These are phyloP conservation scores for Pectinophora gossypiella DNA, from an alignment of 1,140 invertebrate species.

Conservation along the genomic window DNA sequence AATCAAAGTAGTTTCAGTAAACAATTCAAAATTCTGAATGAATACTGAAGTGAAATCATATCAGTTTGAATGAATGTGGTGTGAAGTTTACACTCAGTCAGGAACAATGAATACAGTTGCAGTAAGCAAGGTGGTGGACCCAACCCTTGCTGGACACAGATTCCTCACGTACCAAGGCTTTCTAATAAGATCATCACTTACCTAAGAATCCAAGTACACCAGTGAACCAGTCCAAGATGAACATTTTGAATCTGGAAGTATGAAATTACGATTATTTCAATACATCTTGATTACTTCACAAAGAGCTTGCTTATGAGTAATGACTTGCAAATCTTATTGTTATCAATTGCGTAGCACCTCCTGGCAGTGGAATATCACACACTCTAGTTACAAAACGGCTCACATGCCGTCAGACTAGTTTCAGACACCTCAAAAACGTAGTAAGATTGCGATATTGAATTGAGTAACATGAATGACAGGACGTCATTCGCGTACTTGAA, in stretches of 20 bases:
- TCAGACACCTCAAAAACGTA: constrained; percentile 32
- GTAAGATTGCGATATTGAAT: constrained; percentile 49
- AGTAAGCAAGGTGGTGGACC: too few species aligned
- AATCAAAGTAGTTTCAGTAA: too few species aligned
- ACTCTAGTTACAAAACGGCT: constrained; percentile 13
- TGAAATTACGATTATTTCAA: constrained; percentile 34
- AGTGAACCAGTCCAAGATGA: constrained; percentile 98
- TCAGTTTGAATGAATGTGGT: too few species aligned
- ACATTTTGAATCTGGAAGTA: constrained; percentile 84
- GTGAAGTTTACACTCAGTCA: too few species aligned
- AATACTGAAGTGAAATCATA: too few species aligned
- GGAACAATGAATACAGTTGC: too few species aligned
- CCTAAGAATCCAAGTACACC: constrained; percentile 96
- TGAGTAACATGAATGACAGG: constrained; percentile 66
- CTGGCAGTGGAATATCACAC: constrained; percentile 19
- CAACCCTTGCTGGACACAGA: too few species aligned
- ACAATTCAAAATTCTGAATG: too few species aligned
- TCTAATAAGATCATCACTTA: constrained; percentile 75
- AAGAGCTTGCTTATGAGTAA: constrained; percentile 40
- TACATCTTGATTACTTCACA: constrained; percentile 36
- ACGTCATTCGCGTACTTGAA: constrained; percentile 61
- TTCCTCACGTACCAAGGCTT: too few species aligned
- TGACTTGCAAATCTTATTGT: constrained; percentile 57
- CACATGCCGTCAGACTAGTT: constrained; percentile 25
- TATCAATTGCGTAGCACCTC: constrained; percentile 31